phyloP scores from a whole-genome alignment of 2,888 invertebrate genomes.

The Tenthredo notha region DNA sequence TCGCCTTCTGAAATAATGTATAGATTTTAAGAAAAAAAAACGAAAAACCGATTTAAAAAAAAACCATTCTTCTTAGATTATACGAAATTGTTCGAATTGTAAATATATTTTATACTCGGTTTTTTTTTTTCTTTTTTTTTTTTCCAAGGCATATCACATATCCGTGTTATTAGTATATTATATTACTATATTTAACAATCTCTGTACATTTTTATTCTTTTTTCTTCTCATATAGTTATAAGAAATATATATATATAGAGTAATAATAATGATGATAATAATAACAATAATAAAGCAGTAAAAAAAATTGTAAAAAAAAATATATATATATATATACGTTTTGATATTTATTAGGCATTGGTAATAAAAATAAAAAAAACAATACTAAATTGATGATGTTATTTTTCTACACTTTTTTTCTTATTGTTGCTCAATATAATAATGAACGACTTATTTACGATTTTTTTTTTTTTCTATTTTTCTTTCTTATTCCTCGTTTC shows the following conservation, averaged over 20 bases:
- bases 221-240: not conserved
- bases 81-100: too few species aligned
- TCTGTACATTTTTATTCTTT: not conserved
- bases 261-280: not conserved
- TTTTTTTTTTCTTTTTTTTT: not conserved
- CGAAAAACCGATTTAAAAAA: too few species aligned
- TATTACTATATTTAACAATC: not conserved
- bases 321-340: too few species aligned
- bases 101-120: too few species aligned
- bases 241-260: not conserved
- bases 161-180: not conserved
- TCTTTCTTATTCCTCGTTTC: not conserved
- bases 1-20: too few species aligned
- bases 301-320: not conserved
- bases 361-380: not conserved
- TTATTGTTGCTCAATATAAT: too few species aligned
- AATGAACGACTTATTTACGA: too few species aligned
- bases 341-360: too few species aligned
- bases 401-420: not conserved
- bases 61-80: too few species aligned
- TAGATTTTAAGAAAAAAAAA: too few species aligned
- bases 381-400: not conserved
- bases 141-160: not conserved
- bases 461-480: too few species aligned
- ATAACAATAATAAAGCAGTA: not conserved